phyloP scores from a whole-genome alignment of 2,113 vertebrate genomes.

The Miniopterus natalensis region DNA sequence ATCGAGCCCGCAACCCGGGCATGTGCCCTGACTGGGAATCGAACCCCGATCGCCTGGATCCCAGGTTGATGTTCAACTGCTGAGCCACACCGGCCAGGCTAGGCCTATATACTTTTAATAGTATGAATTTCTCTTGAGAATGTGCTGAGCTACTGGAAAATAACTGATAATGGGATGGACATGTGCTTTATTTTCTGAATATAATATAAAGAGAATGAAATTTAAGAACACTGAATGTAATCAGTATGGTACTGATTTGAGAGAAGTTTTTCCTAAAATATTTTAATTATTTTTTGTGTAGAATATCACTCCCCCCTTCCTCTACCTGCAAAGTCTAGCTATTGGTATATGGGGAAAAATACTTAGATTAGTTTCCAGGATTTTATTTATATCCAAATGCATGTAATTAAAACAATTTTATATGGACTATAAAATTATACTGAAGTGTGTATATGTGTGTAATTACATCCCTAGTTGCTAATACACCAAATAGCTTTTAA shows the following conservation, averaged over 20 bases:
- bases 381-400: conserved; percentile 81
- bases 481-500: conserved; percentile 74
- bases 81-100: too few species aligned
- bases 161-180: conserved; percentile 53
- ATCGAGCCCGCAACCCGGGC: too few species aligned
- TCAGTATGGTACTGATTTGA: conserved; percentile 70
- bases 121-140: conserved; percentile 70
- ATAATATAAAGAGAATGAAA: conserved; percentile 73
- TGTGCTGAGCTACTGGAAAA: conserved; percentile 36
- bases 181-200: conserved; percentile 69
- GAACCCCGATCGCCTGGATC: too few species aligned
- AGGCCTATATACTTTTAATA: conserved; percentile 15
- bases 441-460: conserved; percentile 51
- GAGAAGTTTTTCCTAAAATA: conserved; percentile 68
- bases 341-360: conserved; percentile 59
- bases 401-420: conserved; percentile 81
- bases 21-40: too few species aligned
- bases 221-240: conserved; percentile 58
- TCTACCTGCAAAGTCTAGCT: neutral
- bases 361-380: conserved; percentile 71
- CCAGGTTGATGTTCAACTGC: too few species aligned
- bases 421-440: conserved; percentile 78
- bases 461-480: conserved; percentile 78
- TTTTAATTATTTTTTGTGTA: conserved; percentile 69
- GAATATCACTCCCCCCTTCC: neutral